Percentiles rank a stretch among this genome's conserved stretches.
Conservation (phyloP, 1,140 invertebrate species). For the Eubasilissa regina region DNA sequence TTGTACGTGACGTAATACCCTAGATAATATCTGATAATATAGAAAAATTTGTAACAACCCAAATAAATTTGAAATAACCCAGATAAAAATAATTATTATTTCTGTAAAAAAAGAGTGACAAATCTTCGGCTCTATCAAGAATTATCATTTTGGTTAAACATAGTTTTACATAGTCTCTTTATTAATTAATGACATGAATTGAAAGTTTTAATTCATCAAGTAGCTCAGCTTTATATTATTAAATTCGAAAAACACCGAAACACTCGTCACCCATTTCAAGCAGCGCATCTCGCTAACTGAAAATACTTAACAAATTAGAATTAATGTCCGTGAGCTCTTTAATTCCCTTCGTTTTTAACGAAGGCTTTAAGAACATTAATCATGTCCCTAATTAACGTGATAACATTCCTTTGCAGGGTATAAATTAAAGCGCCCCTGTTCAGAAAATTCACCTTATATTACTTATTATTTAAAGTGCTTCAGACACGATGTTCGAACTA, state of each 20-base stretch:
- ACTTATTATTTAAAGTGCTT: conserved; percentile 2
- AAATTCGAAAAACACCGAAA: not conserved
- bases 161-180: too few species aligned
- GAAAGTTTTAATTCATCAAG: too few species aligned
- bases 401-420: conserved; percentile 47
- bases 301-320: conserved; percentile 59
- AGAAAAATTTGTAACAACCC: too few species aligned
- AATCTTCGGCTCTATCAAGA: too few species aligned
- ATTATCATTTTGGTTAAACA: too few species aligned
- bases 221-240: not conserved
- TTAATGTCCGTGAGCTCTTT: conserved; percentile 56
- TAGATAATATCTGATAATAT: too few species aligned
- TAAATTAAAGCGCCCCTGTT: conserved; percentile 39
- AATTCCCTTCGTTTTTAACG: conserved; percentile 55
- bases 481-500: conserved; percentile 4
- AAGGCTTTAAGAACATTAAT: conserved; percentile 58
- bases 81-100: too few species aligned
- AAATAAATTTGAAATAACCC: too few species aligned
- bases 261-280: conserved; percentile 8
- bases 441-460: conserved; percentile 16
- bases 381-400: conserved; percentile 57
- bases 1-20: not conserved
- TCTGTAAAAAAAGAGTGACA: too few species aligned
- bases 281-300: conserved; percentile 45
- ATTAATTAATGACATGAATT: too few species aligned